Base-by-base conservation (phyloP, 2,797 vertebrate species). In the Vultur gryphus region DNA sequence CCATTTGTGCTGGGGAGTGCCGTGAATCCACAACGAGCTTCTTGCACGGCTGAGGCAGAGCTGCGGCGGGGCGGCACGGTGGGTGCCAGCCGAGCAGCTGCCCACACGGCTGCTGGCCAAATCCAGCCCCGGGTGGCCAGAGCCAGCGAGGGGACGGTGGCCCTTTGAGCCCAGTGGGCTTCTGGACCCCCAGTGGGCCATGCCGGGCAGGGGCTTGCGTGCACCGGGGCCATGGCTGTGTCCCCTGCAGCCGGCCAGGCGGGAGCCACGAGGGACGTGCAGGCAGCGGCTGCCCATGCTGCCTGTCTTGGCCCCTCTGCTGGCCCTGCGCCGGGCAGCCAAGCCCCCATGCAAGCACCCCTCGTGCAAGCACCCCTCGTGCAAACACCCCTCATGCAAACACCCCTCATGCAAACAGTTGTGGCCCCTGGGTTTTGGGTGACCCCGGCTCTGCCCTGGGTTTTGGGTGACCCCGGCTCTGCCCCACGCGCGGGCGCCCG, bases 11-110 rank as follows among this genome's bases (percentile, higher is more conserved):
- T 79, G 79, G 87, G 73, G 89, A 97, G 96, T 97, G 96, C 93
- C 26, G 37, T 71, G 97, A 97, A 97, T 97, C 92, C 91, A 78
- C 97, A 97, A 97, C 90, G 89, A 97, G 96, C 82, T 80, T 31
- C 21, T 8, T 3, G 69, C 61, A 11, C n/a, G 33, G 87, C 77
- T 3, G 24, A 72, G 59, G 57, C 80, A 33, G 37, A 10, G 58
- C 61, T 6, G 14, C 7, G 3, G 29, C 6, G 5, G 33, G 23
- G 51, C 7, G 29, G 25, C 26, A 11, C 8, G 2, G 10, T 9
- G 75, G 57, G 64, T 26, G 49, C 62, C 17, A 5, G 35, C 48
- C 75, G 9, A 71, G 58, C 54, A 8, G 33, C 78, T n/a, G 41
- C 88, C 70, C 4, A 0, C 77, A 4, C 7, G 1, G n/a, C 64